Percentiles rank a stretch among this genome's conserved stretches.
Conservation (phyloP, 2,888 invertebrate genomes). For the Aporophyla nigra region DNA sequence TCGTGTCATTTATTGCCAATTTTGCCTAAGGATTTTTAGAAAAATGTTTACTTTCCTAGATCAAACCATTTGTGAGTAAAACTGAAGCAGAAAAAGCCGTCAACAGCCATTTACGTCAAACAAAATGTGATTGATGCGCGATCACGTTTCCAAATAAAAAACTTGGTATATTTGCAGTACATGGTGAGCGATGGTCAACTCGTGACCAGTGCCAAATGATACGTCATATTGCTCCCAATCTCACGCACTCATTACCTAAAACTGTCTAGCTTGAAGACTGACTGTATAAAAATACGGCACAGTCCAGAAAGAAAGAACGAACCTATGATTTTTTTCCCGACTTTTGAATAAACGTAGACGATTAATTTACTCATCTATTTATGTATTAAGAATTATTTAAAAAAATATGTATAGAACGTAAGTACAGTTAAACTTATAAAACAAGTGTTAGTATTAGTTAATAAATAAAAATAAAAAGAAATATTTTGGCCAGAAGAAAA, state of each 20-base stretch:
- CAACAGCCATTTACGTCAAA: constrained; percentile 31
- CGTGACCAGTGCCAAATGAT: constrained; percentile 46
- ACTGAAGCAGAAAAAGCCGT: constrained; percentile 24
- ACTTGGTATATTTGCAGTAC: constrained; percentile 29
- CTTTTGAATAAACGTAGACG: too few relatives aligned
- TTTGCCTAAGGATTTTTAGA: not conserved
- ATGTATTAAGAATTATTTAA: too few relatives aligned
- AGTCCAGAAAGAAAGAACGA: not conserved
- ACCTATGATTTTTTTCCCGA: not conserved
- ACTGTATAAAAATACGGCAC: not conserved
- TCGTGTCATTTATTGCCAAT: too few relatives aligned
- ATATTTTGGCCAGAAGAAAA: not conserved
- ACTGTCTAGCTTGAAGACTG: not conserved
- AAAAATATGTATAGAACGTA: too few relatives aligned
- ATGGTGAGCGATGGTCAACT: constrained; percentile 36
- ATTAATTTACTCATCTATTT: too few relatives aligned
- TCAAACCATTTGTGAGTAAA: constrained; percentile 21
- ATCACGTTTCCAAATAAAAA: constrained; percentile 46
- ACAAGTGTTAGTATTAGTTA: too few relatives aligned
- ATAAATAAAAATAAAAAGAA: too few relatives aligned
- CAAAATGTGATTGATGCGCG: constrained; percentile 46
- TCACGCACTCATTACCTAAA: constrained; percentile 40
- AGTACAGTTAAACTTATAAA: too few relatives aligned
- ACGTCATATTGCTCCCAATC: constrained; percentile 44
- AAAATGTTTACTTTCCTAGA: constrained; percentile 9